Evolutionary conservation across 2,797 vertebrate species (phyloP), one percentile per base, ranked within the genome.

Genomic region (Hyperoplus immaculatus): DNA sequence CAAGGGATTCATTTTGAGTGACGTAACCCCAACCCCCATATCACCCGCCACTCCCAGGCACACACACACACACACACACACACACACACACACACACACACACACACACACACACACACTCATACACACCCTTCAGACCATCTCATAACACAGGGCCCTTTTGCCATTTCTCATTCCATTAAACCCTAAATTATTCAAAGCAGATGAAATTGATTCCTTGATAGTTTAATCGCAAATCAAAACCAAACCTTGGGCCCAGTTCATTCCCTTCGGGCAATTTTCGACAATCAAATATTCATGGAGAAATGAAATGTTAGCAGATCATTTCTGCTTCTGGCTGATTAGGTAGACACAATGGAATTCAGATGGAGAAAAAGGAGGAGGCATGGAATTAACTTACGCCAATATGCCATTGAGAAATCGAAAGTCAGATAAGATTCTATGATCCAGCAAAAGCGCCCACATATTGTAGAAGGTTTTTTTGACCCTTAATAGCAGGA

Each of bases 221-320:
- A 94, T 94, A 92, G 92, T 93, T 94, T 94, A 94, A 94, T 94
- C 93, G 91, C 93, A 93, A 93, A 94, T 95, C 92, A 94, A 94
- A 94, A 91, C 87, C 82, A 16, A 94, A 93, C 91, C 90, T 82
- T 82, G 75, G 85, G 79, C 90, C 89, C 87, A 84, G 92, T 88
- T 87, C 81, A 80, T 90, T 93, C 92, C 91, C 92, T 78, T 9
- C 6, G 87, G 92, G 89, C 91, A 91, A 91, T 93, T 94, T 93
- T 88, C 91, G 89, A 94, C 91, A 94, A 93, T 95, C 89, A 94
- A 94, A 95, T 94, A 95, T 95, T 94, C 93, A 95, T 95, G 88
- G 90, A 84, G 89, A 90, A 92, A 90, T 92, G 87, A 93, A 95
- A 94, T 92, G 93, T 93, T 94, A 88, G 91, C 92, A 93, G 90